Base-by-base conservation (phyloP, 2,888 invertebrate species). In the Corythucha ciliata region DNA sequence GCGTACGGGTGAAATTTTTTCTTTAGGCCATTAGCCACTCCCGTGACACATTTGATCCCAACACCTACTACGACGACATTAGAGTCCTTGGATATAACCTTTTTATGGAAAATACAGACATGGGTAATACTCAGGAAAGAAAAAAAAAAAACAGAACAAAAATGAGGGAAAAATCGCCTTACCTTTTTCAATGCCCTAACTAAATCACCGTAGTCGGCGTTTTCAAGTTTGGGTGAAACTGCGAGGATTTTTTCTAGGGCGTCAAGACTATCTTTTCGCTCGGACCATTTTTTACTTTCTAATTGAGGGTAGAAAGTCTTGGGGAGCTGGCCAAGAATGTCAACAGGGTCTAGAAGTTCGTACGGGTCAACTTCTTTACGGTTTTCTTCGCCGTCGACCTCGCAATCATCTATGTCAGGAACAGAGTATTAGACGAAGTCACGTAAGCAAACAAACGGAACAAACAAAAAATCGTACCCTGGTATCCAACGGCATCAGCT, bases 241-340 rank as follows among this genome's bases (percentile, higher is more conserved):
- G 85, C 82, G 8, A 88, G 66, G 18, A 93, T 70, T 58, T 76
- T 78, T 58, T 91, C 88, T 10, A 96, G 67, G 0, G 75, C 73
- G 61, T 96, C 96, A 12, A 98, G 68, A 0, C 85, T 84, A 66
- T 96, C 94, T 66, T 93, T 94, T 24, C 98, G 74, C 52, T 96
- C 90, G 65, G 90, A 90, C 98, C 94, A 98, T 65, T 92, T 96
- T 68, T 91, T 94, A 0, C 88, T 88, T 63, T 97, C 92, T 3
- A 89, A 67, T 67, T 93, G 89, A 3, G 94, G 93, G 66, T 83
- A 92, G 68, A 96, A 97, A 68, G 96, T 92, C 70, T 91, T 90
- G 0, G 96, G 93, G 27, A 98, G 70, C 66, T 91, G 88, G 0
- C 89, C 83, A 1, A 97, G 68, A 59, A 98, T 88, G 65, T 98